phyloP scores from a whole-genome alignment of 1,140 invertebrate species.

The Cylas formicarius region DNA sequence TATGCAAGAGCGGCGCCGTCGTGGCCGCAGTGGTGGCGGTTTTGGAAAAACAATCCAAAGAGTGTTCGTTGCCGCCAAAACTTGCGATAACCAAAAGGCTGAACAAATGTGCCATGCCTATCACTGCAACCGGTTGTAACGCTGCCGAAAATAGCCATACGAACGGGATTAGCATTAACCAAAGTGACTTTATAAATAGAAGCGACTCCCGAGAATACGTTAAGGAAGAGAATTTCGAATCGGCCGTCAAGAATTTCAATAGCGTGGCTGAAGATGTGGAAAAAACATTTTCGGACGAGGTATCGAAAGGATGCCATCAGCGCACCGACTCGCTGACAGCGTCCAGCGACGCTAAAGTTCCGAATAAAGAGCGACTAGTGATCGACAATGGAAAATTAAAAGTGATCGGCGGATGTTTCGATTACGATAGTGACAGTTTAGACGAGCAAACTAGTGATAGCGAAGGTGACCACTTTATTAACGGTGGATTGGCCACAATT shows the following conservation, averaged over 20 bases:
- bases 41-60: conserved; percentile 28
- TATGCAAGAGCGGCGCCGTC: conserved; percentile 23
- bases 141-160: not conserved
- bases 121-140: conserved; percentile 2
- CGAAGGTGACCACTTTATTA: conserved; percentile 31
- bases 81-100: not conserved
- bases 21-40: conserved; percentile 35
- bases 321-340: too few species aligned
- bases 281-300: not conserved
- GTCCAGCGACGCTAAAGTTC: not conserved
- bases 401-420: conserved; percentile 1
- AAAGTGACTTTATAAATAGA: conserved; percentile 8
- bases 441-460: conserved; percentile 23
- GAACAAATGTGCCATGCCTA: not conserved
- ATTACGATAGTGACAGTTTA: conserved; percentile 23
- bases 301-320: conserved; percentile 10
- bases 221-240: conserved; percentile 25
- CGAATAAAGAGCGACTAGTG: not conserved
- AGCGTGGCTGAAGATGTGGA: conserved; percentile 33
- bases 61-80: not conserved
- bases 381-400: not conserved
- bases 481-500: conserved; percentile 37
- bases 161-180: conserved; percentile 6
- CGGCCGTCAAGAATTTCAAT: conserved; percentile 37
- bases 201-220: conserved; percentile 13